These are phyloP conservation scores for Sebastes minor DNA, from an alignment of 2,797 vertebrate genomes.

Conservation along the genomic window DNA sequence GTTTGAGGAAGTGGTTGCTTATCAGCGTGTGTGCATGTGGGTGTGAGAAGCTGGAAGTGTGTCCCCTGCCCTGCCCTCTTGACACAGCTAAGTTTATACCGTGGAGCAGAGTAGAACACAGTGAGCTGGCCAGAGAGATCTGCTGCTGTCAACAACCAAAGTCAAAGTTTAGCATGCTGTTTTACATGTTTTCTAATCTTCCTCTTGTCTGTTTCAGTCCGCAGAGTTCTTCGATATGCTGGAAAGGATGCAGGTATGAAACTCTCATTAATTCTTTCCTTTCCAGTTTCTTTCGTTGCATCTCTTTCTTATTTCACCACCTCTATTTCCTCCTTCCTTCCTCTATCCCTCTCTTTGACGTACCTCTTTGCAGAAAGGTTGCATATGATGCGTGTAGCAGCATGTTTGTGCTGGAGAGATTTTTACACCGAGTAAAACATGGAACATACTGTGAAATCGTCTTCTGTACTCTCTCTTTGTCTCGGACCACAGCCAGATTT, in stretches of 20 bases:
- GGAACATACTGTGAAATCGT: not conserved
- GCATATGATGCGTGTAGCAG: not conserved
- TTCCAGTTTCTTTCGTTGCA: not conserved
- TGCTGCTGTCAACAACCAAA: slow-evolving; percentile 1
- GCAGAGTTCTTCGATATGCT: slow-evolving; percentile 99
- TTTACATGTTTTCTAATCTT: not conserved
- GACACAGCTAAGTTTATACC: slow-evolving; percentile 20
- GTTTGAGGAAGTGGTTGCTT: slow-evolving; percentile 58
- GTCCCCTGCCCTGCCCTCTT: slow-evolving; percentile 28
- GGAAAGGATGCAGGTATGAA: slow-evolving; percentile 96
- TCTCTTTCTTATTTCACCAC: not conserved
- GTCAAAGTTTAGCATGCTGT: not conserved
- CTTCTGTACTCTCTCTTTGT: not conserved
- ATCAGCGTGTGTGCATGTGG: slow-evolving; percentile 50
- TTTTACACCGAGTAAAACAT: not conserved
- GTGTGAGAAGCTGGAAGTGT: slow-evolving; percentile 38
- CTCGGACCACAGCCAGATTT: not conserved
- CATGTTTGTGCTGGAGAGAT: not conserved
- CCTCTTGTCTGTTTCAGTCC: slow-evolving; percentile 84
- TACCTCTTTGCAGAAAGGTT: not conserved
- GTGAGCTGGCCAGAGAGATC: not conserved
- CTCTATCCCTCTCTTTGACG: not conserved
- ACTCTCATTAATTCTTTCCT: not conserved
- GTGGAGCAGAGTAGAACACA: not conserved
- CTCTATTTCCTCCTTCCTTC: not conserved